phyloP scores from a whole-genome alignment of 2,797 vertebrate species.

The Sus cebifrons region DNA sequence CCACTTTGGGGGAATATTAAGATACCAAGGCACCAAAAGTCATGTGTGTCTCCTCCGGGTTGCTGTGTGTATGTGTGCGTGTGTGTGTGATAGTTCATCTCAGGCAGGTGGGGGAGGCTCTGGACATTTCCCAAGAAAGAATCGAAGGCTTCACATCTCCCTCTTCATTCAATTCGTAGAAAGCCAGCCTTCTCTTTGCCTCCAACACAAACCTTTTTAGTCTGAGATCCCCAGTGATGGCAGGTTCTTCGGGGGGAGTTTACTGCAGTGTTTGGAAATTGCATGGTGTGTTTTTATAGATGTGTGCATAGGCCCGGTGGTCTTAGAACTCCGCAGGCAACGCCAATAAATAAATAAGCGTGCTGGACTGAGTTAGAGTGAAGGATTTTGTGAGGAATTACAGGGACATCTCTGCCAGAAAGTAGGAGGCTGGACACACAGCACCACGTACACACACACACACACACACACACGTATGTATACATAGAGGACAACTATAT shows the following conservation, averaged over 20 bases:
- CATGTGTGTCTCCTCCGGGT: background rate
- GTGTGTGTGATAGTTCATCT: background rate
- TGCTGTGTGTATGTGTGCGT: background rate
- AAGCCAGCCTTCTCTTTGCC: background rate
- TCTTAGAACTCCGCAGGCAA: conserved; percentile 80
- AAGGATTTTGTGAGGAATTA: conserved; percentile 75
- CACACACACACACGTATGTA: no score
- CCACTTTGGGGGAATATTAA: background rate
- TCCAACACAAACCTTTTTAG: background rate
- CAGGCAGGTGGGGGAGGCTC: background rate
- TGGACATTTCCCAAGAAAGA: conserved; percentile 24
- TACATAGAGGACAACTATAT: background rate
- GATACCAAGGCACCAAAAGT: background rate
- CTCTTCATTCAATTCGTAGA: background rate
- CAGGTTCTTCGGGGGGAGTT: conserved; percentile 60
- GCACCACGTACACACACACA: background rate
- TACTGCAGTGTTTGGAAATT: conserved; percentile 75
- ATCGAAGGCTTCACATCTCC: background rate
- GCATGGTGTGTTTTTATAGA: conserved; percentile 73
- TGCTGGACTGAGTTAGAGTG: conserved; percentile 59
- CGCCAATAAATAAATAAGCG: conserved; percentile 78
- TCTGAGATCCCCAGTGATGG: background rate
- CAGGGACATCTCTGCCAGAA: background rate
- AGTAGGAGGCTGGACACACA: background rate
- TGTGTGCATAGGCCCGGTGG: conserved; percentile 54